Evolutionary conservation across 2,797 vertebrate species (phyloP).

Genomic region (Anguilla obscura): DNA sequence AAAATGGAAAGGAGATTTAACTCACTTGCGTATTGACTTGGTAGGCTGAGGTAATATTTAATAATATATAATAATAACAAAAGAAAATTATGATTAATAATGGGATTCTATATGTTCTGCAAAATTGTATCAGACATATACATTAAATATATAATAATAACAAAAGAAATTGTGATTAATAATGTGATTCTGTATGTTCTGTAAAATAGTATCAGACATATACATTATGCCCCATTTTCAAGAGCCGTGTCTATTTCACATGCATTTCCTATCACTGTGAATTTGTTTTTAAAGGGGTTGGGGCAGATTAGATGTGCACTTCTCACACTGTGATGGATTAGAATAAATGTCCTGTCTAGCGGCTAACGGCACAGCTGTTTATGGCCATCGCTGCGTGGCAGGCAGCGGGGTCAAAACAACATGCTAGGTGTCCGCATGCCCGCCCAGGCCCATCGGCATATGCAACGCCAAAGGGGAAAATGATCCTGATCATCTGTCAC

Average conservation of each 20-base stretch:
- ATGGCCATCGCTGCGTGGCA: background rate
- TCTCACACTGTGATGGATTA: background rate
- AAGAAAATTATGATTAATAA: background rate
- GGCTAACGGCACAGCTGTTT: constrained; percentile 18
- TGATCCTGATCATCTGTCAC: constrained; percentile 1
- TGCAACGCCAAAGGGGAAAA: background rate
- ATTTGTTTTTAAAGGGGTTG: background rate
- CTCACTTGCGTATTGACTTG: background rate
- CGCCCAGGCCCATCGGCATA: background rate
- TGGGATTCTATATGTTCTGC: background rate
- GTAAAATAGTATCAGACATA: background rate
- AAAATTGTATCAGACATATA: background rate
- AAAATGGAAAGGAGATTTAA: background rate
- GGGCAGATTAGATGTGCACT: background rate
- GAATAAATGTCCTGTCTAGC: background rate
- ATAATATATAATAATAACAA: background rate
- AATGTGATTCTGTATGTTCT: background rate
- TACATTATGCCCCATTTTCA: background rate
- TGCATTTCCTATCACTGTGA: background rate
- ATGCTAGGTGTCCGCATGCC: background rate
- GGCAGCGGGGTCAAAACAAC: background rate
- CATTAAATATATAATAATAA: background rate
- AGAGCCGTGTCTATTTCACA: background rate
- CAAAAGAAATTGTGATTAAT: background rate
- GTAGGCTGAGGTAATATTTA: background rate